Base-by-base conservation (phyloP, 2,113 vertebrate genomes). In the Australoheros scitulus region DNA sequence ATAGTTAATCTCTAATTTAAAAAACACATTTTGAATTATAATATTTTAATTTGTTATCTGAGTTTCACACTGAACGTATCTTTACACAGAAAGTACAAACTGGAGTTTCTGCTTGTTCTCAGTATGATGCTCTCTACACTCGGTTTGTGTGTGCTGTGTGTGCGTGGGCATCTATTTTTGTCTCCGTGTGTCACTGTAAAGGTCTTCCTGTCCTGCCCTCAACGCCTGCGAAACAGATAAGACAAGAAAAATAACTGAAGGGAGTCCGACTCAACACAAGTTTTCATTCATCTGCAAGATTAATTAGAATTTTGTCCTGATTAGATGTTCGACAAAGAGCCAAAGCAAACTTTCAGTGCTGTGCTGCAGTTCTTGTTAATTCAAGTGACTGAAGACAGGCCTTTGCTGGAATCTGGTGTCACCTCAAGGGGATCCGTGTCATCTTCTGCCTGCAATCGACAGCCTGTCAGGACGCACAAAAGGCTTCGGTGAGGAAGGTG, bases 381-480 rank as follows among this genome's bases (percentile, higher is more conserved):
- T 59, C 60, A 68, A 52, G 47, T 8, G 26, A 1, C 18, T 89
- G 82, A 85, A 86, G 74, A 61, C 74, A 11, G 76, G 59, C 84
- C 84, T 76, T 77, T 59, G 5, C 75, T 32, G 83, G 84, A 91
- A 88, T 88, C 87, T 6, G 84, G 76, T 75, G 92, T 90, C 90
- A 86, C 79, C 86, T 84, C 86, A 80, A 87, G 80, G 92, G 90
- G 88, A 90, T 76, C 80, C 52, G 34, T 43, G 80, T 84, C 83
- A 68, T 88, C 89, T 87, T 86, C 87, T 55, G 84, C 83, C 82
- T 87, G 84, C 77, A 86, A 81, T 63, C 79, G 91, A 91, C 92
- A 83, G 89, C 61, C 81, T 88, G 89, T 94, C 93, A 78, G 83
- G 57, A 65, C 24, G 86, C 88, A 90, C 92, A 89, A 92, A 93